Evolutionary conservation across 2,113 vertebrate species (phyloP), one percentile per base, ranked within the genome.

Genomic region (Paradoxurus hermaphroditus): DNA sequence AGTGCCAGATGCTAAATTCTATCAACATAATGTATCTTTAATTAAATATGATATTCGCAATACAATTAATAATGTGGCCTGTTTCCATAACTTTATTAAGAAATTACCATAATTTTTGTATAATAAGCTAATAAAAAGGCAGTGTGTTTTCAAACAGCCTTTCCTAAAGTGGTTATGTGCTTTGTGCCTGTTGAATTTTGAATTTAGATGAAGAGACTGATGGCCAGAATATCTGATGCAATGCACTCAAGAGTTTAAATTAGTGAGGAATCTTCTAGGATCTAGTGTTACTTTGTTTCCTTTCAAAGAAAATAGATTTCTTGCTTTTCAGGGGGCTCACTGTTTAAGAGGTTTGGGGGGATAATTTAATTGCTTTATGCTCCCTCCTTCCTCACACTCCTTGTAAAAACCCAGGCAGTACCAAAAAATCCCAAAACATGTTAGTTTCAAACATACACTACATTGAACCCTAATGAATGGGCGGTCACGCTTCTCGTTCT

Each of bases 1-100:
- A 88, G 70, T 70, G 21, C 91, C 96, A 97, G 97, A 97, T 97
- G 97, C 92, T 97, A 95, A 97, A 96, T 98, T 98, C 96, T 98
- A 96, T 97, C 90, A 94, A 1, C 91, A 89, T 96, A 95, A 96
- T 89, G 31, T 86, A 88, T 97, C 91, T 97, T 98, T 98, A 97
- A 98, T 96, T 98, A 98, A 98, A 98, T 96, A 97, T 65, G 97
- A 91, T 90, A 97, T 98, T 98, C 98, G 51, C 92, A 84, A 86
- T 96, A 92, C 62, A 94, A 95, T 98, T 97, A 98, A 97, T 97
- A 73, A 97, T 96, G 94, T 92, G 39, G 77, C 81, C 97, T 95
- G 91, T 98, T 95, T 97, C 23, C 88, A 18, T 94, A 92, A 98
- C 97, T 89, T 23, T 93, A 70, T 95, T 94, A 94, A 87, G 92